A percentile compares a stretch with the other conserved stretches of the same genome.
Conservation (phyloP, 2,797 vertebrate genomes). For the Rhinichthys osculus region DNA sequence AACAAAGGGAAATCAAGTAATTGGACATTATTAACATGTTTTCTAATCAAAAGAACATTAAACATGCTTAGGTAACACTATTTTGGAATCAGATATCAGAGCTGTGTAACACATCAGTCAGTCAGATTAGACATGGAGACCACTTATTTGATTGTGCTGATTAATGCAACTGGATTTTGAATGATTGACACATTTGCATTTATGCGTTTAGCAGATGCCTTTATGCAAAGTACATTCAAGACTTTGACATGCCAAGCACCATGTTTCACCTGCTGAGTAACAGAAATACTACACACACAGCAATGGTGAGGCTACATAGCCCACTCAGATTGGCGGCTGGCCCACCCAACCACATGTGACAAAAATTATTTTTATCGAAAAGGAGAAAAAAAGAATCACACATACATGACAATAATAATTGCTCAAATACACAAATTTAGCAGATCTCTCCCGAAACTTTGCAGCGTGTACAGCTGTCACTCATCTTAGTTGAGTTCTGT, state of each 20-base stretch:
- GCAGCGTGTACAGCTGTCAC: no score
- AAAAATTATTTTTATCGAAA: no score
- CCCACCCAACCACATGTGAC: no score
- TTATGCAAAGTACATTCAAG: not conserved
- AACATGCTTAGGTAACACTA: not conserved
- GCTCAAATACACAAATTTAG: no score
- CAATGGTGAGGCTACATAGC: not conserved
- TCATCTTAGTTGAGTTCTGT: no score
- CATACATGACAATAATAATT: no score
- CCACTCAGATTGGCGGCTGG: not conserved
- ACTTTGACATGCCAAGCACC: not conserved
- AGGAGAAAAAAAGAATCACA: no score
- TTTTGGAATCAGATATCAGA: not conserved
- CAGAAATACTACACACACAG: not conserved
- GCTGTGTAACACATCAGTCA: constrained; percentile 7
- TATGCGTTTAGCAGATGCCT: not conserved
- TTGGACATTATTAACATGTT: constrained; percentile 35
- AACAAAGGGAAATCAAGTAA: constrained; percentile 37
- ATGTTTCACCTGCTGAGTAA: not conserved
- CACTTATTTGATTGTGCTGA: constrained; percentile 3
- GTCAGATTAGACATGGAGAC: constrained; percentile 3
- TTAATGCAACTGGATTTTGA: not conserved
- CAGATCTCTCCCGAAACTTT: no score
- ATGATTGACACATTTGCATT: not conserved
- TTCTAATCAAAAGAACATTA: constrained; percentile 46